phyloP scores from a whole-genome alignment of 2,797 vertebrate genomes.

The Cossypha caffra region DNA sequence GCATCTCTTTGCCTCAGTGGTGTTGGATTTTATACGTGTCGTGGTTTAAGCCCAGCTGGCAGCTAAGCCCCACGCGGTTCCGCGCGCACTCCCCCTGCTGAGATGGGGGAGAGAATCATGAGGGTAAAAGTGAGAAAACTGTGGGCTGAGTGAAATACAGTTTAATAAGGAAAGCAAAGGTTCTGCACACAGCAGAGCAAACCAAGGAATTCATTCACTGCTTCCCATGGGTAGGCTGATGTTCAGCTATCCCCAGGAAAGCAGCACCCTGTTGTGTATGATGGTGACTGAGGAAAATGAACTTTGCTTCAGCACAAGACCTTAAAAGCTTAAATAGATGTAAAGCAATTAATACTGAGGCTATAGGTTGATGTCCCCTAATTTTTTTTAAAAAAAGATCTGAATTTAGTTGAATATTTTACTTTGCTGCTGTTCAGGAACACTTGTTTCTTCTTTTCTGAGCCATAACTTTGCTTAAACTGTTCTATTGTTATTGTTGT shows the following conservation, averaged over 20 bases:
- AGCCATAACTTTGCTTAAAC: background rate
- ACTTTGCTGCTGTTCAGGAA: background rate
- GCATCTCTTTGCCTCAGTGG: background rate
- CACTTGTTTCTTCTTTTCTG: background rate
- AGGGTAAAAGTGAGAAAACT: background rate
- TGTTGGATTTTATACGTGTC: background rate
- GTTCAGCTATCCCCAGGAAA: background rate
- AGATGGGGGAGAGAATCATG: background rate
- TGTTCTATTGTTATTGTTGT: background rate
- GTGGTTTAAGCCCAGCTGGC: background rate
- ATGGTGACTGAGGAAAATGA: background rate
- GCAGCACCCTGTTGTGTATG: background rate
- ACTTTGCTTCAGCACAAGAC: background rate
- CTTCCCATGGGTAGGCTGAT: background rate
- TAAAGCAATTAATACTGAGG: background rate
- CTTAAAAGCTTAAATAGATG: background rate
- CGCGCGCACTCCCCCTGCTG: background rate
- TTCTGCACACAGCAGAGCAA: background rate
- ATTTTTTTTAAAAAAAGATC: accelerated
- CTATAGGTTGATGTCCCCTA: background rate
- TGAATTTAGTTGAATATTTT: background rate
- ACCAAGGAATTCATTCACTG: background rate
- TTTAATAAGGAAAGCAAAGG: background rate
- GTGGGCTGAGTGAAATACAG: background rate
- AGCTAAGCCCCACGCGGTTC: background rate